phyloP scores from a whole-genome alignment of 2,113 vertebrate species.

The Pogonocichla stellata region DNA sequence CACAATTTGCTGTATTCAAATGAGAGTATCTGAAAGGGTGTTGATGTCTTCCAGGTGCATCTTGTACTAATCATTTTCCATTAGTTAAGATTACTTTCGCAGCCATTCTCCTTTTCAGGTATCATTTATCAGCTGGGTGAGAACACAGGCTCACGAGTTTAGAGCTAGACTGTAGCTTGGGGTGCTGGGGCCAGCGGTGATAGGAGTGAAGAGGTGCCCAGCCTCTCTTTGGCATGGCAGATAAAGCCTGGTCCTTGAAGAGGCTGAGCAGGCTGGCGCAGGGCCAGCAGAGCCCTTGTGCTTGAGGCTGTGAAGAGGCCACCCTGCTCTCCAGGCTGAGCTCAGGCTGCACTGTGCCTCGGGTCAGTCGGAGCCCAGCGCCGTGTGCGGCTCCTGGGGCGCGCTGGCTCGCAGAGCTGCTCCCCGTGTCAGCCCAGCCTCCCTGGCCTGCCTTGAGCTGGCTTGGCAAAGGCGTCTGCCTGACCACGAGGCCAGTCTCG shows the following conservation, averaged over 20 bases:
- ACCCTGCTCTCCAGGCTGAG: background rate
- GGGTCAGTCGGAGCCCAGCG: background rate
- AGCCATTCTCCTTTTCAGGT: background rate
- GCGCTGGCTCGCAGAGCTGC: background rate
- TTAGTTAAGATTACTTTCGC: background rate
- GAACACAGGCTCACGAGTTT: background rate
- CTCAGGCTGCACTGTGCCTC: background rate
- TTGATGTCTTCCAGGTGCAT: background rate
- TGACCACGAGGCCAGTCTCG: accelerated
- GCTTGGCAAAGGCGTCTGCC: background rate
- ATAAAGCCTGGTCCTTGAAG: background rate
- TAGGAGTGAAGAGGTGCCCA: background rate
- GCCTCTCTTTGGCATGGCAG: background rate
- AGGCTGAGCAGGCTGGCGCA: background rate
- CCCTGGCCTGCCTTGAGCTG: background rate
- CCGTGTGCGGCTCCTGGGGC: background rate
- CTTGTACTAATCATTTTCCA: background rate
- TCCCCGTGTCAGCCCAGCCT: background rate
- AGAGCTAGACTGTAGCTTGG: background rate
- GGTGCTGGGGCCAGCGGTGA: background rate
- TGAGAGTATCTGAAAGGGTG: background rate
- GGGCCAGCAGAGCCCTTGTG: background rate
- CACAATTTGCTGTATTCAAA: background rate
- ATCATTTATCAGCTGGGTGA: constrained; percentile 5
- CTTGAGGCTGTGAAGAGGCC: background rate